Conservation (phyloP, 2,797 vertebrate genomes). For the Chiloscyllium punctatum region DNA sequence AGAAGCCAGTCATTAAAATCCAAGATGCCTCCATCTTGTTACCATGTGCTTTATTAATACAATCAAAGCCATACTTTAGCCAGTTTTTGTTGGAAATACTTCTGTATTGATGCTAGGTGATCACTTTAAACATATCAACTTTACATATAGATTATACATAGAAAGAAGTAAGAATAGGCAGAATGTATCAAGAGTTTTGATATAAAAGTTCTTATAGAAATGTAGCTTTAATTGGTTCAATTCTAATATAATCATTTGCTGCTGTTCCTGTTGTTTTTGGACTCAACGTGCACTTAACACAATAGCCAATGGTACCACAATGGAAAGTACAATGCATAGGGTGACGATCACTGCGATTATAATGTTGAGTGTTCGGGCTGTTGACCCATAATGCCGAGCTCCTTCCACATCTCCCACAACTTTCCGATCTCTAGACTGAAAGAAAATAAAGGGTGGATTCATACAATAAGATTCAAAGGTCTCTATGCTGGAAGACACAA, state of each 20-base stretch:
- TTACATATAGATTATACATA: background rate
- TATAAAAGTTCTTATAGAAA: background rate
- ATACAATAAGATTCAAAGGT: background rate
- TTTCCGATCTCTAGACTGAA: slow-evolving; percentile 30
- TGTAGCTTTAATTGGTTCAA: background rate
- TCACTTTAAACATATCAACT: background rate
- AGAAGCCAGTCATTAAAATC: background rate
- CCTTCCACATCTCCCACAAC: slow-evolving; percentile 16
- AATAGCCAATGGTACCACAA: background rate
- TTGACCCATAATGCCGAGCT: background rate
- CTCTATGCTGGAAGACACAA: background rate
- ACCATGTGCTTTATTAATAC: background rate
- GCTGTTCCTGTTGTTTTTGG: background rate
- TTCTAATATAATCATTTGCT: background rate
- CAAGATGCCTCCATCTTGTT: no score
- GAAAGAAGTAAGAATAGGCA: background rate
- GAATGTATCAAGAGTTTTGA: background rate
- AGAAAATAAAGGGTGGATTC: background rate
- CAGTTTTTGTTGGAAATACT: background rate
- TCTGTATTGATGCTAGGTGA: background rate
- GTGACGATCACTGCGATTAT: background rate
- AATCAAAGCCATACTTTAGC: background rate
- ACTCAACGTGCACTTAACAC: background rate
- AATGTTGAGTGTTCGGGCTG: slow-evolving; percentile 6
- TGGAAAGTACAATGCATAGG: background rate